Conservation (phyloP, 2,888 invertebrate species). For the Dilophus febrilis region DNA sequence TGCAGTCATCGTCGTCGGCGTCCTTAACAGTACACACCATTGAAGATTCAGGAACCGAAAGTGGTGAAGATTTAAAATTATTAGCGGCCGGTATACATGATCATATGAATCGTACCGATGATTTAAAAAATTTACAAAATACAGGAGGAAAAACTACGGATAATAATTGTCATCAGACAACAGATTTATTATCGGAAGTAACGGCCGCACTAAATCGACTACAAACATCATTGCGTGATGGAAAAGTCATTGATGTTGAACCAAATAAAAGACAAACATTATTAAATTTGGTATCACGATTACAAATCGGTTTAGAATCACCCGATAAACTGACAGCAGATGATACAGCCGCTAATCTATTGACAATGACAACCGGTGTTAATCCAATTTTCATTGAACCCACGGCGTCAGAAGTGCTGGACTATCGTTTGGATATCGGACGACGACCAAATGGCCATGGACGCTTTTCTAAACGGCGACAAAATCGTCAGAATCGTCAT, state of each 20-base stretch:
- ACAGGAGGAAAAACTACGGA: constrained; percentile 25
- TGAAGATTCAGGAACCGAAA: constrained; percentile 51
- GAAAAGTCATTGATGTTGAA: constrained; percentile 32
- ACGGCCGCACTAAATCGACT: constrained; percentile 58
- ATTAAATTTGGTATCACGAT: constrained; percentile 48
- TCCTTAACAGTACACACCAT: constrained; percentile 28
- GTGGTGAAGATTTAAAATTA: constrained; percentile 47
- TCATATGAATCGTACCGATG: constrained; percentile 26
- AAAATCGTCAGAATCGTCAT: constrained; percentile 48
- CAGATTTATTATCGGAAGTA: constrained; percentile 55
- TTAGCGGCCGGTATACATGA: constrained; percentile 34
- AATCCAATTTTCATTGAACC: constrained; percentile 6
- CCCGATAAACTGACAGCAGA: constrained; percentile 22
- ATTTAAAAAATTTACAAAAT: constrained; percentile 8
- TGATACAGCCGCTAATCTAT: no score
- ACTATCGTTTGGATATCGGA: constrained; percentile 20
- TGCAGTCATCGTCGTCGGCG: constrained; percentile 7
- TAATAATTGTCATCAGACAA: constrained; percentile 33
- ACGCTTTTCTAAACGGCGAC: constrained; percentile 36
- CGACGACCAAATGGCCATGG: constrained; percentile 21
- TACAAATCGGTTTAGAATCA: constrained; percentile 39
- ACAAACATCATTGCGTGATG: constrained; percentile 50
- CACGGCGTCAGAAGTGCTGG: constrained; percentile 13
- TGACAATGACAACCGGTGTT: constrained; percentile 9
- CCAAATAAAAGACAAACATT: constrained; percentile 39